A percentile compares a stretch with the other conserved stretches of the same genome.
Evolutionary conservation across 1,140 invertebrate species (phyloP).

Genomic region (Archivesica marissinica): DNA sequence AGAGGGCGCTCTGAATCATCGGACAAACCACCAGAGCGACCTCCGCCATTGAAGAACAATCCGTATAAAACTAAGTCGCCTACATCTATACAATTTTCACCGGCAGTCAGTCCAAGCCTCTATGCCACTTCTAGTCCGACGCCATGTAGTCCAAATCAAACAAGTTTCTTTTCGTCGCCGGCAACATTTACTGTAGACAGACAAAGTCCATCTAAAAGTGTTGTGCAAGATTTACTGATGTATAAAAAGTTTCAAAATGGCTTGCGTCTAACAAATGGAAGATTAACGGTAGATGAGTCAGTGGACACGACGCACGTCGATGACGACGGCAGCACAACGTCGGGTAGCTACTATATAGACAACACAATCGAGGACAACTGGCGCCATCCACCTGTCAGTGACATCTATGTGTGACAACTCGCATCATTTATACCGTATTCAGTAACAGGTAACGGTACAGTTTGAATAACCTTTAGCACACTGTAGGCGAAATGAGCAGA

Average conservation of each 20-base stretch:
- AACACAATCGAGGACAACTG: slow-evolving; percentile 40
- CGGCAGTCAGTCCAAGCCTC: slow-evolving; percentile 34
- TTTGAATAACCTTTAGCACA: too few relatives aligned
- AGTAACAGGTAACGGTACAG: background rate
- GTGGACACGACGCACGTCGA: slow-evolving; percentile 54
- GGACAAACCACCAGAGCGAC: slow-evolving; percentile 43
- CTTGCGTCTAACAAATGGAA: background rate
- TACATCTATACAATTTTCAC: slow-evolving; percentile 19
- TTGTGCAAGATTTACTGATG: slow-evolving; percentile 59
- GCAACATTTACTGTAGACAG: slow-evolving; percentile 31
- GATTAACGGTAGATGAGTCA: slow-evolving; percentile 39
- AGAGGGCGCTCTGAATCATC: slow-evolving; percentile 7
- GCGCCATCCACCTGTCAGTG: slow-evolving; percentile 42
- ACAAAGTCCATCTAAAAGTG: slow-evolving; percentile 55
- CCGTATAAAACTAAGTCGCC: slow-evolving; percentile 55
- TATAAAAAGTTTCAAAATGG: slow-evolving; percentile 64
- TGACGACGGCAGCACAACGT: slow-evolving; percentile 45
- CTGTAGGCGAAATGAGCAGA: too few relatives aligned
- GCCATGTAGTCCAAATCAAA: slow-evolving; percentile 40
- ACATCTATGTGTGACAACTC: slow-evolving; percentile 51
- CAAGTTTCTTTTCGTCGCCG: background rate
- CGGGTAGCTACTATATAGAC: slow-evolving; percentile 58
- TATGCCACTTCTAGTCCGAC: slow-evolving; percentile 55
- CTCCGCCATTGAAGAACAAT: slow-evolving; percentile 50
- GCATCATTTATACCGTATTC: background rate